phyloP scores from a whole-genome alignment of 2,797 vertebrate genomes.

The Labeo calbasu region DNA sequence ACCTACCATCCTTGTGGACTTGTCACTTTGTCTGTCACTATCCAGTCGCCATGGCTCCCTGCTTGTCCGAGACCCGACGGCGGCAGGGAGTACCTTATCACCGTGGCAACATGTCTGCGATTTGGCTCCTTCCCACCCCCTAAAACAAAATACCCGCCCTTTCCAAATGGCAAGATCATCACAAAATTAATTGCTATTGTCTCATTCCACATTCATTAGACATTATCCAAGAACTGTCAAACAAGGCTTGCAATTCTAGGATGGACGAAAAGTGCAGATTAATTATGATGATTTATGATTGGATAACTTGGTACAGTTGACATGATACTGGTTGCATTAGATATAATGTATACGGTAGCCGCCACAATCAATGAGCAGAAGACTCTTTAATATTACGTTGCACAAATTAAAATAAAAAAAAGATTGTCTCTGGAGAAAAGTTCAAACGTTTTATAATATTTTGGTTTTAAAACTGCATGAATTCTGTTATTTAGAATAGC shows the following conservation, averaged over 20 bases:
- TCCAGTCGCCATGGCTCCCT: constrained; percentile 83
- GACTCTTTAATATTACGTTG: not conserved
- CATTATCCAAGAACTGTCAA: constrained; percentile 59
- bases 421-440: not conserved
- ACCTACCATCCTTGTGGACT: constrained; percentile 65
- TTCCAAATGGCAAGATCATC: constrained; percentile 72
- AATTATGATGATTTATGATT: constrained; percentile 42
- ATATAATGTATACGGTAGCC: not conserved
- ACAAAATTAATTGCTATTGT: constrained; percentile 80
- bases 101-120: constrained; percentile 91
- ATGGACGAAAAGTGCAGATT: constrained; percentile 33
- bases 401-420: not conserved
- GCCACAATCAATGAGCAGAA: not conserved
- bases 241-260: constrained; percentile 36
- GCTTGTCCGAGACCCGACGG: constrained; percentile 85
- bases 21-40: constrained; percentile 86
- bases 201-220: constrained; percentile 64
- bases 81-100: constrained; percentile 88
- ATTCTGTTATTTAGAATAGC: not conserved
- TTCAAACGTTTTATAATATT: not conserved
- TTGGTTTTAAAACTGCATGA: not conserved
- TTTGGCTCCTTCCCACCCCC: constrained; percentile 75
- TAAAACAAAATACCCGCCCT: constrained; percentile 58
- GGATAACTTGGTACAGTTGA: constrained; percentile 21
- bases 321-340: not conserved